phyloP scores from a whole-genome alignment of 2,888 invertebrate species.

The Anoncus sp. region DNA sequence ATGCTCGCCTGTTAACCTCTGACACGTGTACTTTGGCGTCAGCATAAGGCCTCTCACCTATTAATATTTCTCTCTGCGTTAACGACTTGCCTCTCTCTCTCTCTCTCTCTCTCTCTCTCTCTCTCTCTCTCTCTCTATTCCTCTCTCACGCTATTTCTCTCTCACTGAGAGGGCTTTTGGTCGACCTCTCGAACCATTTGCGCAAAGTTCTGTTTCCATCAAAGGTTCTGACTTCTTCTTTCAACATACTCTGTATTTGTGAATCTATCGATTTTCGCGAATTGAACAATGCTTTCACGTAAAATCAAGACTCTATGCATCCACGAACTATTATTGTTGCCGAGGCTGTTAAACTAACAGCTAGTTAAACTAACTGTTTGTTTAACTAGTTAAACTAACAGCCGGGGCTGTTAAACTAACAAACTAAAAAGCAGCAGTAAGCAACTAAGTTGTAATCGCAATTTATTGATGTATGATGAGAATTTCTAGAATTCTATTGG shows the following conservation, averaged over 20 bases:
- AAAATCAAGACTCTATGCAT: neutral
- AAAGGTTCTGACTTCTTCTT: neutral
- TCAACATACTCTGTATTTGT: neutral
- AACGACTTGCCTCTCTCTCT: too few relatives aligned
- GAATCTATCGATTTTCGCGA: neutral
- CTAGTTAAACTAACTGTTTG: too few relatives aligned
- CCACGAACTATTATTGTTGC: neutral
- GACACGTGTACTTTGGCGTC: neutral
- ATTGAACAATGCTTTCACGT: constrained; percentile 9
- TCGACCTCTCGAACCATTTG: neutral
- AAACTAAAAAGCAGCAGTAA: neutral
- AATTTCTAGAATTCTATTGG: neutral
- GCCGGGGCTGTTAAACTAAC: too few relatives aligned
- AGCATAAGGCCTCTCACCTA: neutral
- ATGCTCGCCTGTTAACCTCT: neutral
- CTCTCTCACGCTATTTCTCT: too few relatives aligned
- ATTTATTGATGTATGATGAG: neutral
- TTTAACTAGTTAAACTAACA: too few relatives aligned
- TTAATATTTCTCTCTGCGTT: constrained; percentile 25
- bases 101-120: too few relatives aligned
- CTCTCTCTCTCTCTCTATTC: too few relatives aligned
- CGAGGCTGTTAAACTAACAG: neutral
- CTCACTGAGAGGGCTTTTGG: neutral
- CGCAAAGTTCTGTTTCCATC: neutral
- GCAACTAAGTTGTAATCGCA: neutral